Conservation (phyloP, 2,113 vertebrate genomes). For the Sinosuthora webbiana region DNA sequence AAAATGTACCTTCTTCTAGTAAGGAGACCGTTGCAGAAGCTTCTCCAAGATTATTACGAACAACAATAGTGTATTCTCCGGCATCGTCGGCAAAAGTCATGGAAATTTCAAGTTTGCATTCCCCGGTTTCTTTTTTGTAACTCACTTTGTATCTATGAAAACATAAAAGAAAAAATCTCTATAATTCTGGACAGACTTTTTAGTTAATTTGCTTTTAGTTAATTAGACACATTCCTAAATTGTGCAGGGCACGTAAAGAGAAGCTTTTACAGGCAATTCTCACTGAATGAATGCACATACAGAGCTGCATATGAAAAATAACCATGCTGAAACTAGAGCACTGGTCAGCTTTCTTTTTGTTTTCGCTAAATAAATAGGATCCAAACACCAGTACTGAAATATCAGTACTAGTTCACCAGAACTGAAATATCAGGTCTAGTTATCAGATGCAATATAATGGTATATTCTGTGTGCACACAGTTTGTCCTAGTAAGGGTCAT, state of each 20-base stretch:
- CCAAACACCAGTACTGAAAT: neutral
- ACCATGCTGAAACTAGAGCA: neutral
- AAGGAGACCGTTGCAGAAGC: slow-evolving; percentile 85
- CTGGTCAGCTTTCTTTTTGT: neutral
- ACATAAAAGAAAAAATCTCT: neutral
- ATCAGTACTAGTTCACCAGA: neutral
- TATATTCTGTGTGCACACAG: neutral
- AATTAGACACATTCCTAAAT: neutral
- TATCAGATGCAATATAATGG: neutral
- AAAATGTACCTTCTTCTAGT: slow-evolving; percentile 87
- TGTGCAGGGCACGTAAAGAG: neutral
- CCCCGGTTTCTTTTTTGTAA: slow-evolving; percentile 91
- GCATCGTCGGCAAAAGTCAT: slow-evolving; percentile 97
- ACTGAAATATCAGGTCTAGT: neutral
- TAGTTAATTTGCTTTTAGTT: neutral
- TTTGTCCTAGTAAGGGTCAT: neutral
- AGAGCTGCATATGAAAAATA: neutral
- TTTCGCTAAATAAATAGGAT: neutral
- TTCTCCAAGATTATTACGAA: slow-evolving; percentile 90
- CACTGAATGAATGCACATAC: neutral
- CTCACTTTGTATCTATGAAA: slow-evolving; percentile 87
- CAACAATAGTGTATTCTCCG: slow-evolving; percentile 92
- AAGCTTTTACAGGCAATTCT: neutral
- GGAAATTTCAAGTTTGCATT: slow-evolving; percentile 93
- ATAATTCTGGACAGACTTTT: neutral